Evolutionary conservation across 2,888 invertebrate species (phyloP), one percentile per base, ranked within the genome.

Genomic region (Drosophila lacicola): DNA sequence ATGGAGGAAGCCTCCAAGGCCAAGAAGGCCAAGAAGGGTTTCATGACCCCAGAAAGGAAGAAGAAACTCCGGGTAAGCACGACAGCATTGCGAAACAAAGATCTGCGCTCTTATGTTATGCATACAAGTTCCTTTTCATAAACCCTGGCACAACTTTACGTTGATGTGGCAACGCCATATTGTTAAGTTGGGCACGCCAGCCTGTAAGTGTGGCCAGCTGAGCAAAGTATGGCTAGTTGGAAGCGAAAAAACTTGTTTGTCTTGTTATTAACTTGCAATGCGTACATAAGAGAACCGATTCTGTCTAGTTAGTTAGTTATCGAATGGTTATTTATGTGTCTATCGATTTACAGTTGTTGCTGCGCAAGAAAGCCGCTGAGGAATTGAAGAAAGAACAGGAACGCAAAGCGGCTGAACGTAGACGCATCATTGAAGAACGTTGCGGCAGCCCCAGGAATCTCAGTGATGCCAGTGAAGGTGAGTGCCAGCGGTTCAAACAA

Each of bases 31-130:
- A 99, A 99, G 96, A 99, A 99, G 95, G 99, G 99, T 95, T 99
- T 99, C 96, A 98, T 98, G 98, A 98, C 99, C 92, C 98, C 99
- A 77, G 99, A 99, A 94, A 98, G 99, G 94, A 99, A 99, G 97
- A 99, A 99, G 97, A 98, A 99, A 94, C 97, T 99, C 92, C 96
- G 99, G 95, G 98, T 98, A 92, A 95, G 96, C 29, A 29, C 8
- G 8, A 29, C 29, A 29, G 29, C 8, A 29, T 8, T 41, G 13
- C 9, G 9, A 17, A 8, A 10, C 8, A 6, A 5, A 14, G 1
- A 21, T n/a, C 29, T 5, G 21, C 6, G n/a, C 29, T 29, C 29
- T 29, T 8, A 36, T n/a, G 9, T 21, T n/a, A 13, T 4, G 8
- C 11, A 36, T 3, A 8, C 29, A 29, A 29, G 29, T 29, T 29